Conservation (phyloP, 92 coral and sea anemone genomes). For the Parazoanthus darwini region DNA sequence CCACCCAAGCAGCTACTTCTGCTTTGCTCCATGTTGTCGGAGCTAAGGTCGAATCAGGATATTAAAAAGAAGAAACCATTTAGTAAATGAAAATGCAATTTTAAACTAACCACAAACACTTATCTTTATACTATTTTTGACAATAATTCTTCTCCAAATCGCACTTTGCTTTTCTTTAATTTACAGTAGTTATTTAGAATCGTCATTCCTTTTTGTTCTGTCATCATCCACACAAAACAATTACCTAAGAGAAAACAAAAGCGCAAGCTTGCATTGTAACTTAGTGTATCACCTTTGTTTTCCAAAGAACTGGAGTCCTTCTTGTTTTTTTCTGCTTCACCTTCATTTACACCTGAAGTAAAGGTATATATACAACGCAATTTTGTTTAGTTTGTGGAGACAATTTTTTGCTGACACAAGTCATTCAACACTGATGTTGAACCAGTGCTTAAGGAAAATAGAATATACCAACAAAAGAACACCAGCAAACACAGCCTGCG, state of each 20-base stretch:
- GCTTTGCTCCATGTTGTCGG: conserved; percentile 68
- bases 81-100: not conserved
- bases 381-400: not conserved
- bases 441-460: not conserved
- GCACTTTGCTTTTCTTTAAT: no score
- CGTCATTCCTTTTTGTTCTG: no score
- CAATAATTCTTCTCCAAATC: no score
- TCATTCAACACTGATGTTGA: not conserved
- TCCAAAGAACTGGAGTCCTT: not conserved
- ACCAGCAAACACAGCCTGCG: not conserved
- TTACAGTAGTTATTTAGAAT: no score
- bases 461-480: not conserved
- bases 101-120: no score
- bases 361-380: not conserved
- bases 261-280: not conserved
- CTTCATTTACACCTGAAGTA: conserved; percentile 35
- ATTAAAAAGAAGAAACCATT: not conserved
- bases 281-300: conserved; percentile 16
- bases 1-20: conserved; percentile 58
- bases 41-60: conserved; percentile 10
- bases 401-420: not conserved
- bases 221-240: no score
- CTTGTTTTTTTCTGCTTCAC: not conserved
- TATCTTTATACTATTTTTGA: not conserved
- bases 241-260: no score